These are phyloP conservation scores for Augochlorella aurata DNA, from an alignment of 2,888 invertebrate species.

Conservation along the genomic window DNA sequence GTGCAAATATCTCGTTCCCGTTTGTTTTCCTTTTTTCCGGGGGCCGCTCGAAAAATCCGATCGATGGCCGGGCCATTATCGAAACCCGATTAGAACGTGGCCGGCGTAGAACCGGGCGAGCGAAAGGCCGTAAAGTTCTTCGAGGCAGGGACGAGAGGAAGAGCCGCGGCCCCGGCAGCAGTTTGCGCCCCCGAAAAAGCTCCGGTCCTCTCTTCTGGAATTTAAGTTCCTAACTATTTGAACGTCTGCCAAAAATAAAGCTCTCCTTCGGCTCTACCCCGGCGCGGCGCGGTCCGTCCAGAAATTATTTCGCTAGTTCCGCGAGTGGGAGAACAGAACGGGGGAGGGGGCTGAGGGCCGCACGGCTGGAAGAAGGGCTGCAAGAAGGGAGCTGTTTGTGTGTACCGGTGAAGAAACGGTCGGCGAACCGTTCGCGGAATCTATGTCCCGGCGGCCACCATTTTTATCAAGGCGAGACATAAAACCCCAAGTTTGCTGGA, in stretches of 20 bases:
- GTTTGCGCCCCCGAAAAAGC: constrained; percentile 50
- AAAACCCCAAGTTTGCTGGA: constrained; percentile 18
- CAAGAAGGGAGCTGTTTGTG: not conserved
- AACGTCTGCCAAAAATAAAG: constrained; percentile 74
- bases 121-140: constrained; percentile 44
- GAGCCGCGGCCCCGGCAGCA: constrained; percentile 30
- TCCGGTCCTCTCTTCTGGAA: constrained; percentile 56
- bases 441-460: constrained; percentile 17
- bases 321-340: constrained; percentile 1
- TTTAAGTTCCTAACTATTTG: constrained; percentile 76
- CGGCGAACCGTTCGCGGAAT: constrained; percentile 2
- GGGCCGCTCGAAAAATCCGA: constrained; percentile 31
- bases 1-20: constrained; percentile 43
- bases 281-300: not conserved
- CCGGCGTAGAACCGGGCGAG: constrained; percentile 7
- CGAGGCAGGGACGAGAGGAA: constrained; percentile 49
- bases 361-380: not conserved
- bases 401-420: constrained; percentile 21
- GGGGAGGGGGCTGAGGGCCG: not conserved
- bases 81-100: constrained; percentile 65
- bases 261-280: constrained; percentile 13
- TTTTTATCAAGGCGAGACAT: constrained; percentile 21
- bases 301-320: constrained; percentile 58
- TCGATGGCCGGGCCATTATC: constrained; percentile 61
- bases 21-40: too few species aligned